Conservation (phyloP, 2,113 vertebrate genomes). For the Lasiurus cinereus region DNA sequence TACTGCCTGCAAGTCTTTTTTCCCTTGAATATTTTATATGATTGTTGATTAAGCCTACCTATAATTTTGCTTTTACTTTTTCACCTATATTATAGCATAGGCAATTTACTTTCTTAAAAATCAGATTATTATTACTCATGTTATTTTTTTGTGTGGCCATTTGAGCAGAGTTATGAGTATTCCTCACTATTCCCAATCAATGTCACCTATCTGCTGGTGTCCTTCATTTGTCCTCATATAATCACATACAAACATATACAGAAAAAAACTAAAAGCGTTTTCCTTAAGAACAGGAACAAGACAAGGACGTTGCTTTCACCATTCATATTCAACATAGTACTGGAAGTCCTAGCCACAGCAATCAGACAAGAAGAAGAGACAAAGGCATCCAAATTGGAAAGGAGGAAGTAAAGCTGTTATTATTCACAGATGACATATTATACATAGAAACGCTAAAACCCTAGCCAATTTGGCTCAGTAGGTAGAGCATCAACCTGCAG, state of each 20-base stretch:
- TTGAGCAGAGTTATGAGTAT: neutral
- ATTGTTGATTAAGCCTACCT: neutral
- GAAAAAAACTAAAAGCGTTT: neutral
- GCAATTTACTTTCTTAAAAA: constrained; percentile 32
- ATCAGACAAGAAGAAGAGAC: no score
- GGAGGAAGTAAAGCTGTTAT: no score
- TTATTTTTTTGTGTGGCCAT: neutral
- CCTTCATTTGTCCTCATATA: neutral
- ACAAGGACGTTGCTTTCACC: no score
- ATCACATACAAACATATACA: neutral
- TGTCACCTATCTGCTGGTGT: neutral
- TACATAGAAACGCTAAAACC: no score
- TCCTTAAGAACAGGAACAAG: no score
- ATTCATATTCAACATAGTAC: no score
- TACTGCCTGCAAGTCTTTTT: neutral
- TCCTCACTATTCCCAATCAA: neutral
- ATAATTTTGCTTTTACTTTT: neutral
- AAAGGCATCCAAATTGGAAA: no score
- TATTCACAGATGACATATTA: no score
- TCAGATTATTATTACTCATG: neutral
- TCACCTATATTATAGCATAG: neutral
- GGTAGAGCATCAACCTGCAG: no score
- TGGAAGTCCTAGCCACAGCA: no score
- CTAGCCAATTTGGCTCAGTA: no score
- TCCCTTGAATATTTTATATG: neutral